Base-by-base conservation (phyloP, 64 coral and sea anemone species). In the Astreopora myriophthalma region DNA sequence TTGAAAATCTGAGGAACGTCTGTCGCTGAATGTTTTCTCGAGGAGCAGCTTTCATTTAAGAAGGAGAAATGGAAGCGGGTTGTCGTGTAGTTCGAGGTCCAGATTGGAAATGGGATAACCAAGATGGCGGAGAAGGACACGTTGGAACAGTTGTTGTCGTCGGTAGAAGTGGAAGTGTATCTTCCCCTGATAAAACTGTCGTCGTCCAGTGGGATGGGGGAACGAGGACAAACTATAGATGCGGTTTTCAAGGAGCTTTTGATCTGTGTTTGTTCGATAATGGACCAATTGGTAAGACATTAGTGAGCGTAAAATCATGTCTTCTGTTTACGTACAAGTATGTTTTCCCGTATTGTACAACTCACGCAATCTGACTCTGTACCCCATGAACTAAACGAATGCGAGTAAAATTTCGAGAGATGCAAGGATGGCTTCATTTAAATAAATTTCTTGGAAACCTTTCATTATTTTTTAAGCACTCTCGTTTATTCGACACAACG, bases 41-140 rank as follows among this genome's bases (percentile, higher is more conserved):
- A 33, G 10, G 28, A 26, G 37, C 12, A 23, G 34, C 58, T 2
- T 75, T 27, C 2, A 65, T 33, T 35, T 52, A 6, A 13, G 37
- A 86, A 80, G n/a, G 61, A 51, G 17, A 40, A 88, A 98, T 98
- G 96, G 92, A 98, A 85, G 58, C 61, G 20, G 96, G 96, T 20
- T 51, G 86, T 52, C 96, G 96, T 14, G 96, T 98, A 26, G 96
- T 98, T 3, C 96, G 96, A 28, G 95, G 95, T 16, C 79, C 86
- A 44, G 92, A 96, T 75, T 96, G 95, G 95, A 96, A 96, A 44
- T 98, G 96, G 96, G 88, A 75, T 1, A 89, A 98, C 36, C 96
- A 98, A 98, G 96, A 98, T 98, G 96, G 96, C 76, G 88, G 96
- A 71, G 96, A 98, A 71, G 96, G 96, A 52, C 88, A 85, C 76